Conservation (phyloP, 2,797 vertebrate genomes). For the Streptopelia turtur region DNA sequence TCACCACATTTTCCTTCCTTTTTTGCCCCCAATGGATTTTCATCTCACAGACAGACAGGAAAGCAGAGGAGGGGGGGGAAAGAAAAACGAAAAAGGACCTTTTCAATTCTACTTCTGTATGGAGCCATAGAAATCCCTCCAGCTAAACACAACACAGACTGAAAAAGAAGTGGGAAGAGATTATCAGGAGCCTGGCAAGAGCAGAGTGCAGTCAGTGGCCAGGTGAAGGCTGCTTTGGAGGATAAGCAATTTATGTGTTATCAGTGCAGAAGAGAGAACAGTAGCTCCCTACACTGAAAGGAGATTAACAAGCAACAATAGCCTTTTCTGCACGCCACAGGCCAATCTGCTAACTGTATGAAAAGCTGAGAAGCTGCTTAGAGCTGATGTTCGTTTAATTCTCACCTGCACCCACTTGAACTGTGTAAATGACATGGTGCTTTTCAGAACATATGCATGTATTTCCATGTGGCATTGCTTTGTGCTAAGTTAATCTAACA, state of each 20-base stretch:
- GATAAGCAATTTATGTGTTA: conserved; percentile 72
- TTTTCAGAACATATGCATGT: not conserved
- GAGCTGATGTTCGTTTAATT: conserved; percentile 35
- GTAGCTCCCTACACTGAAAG: conserved; percentile 29
- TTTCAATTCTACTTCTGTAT: not conserved
- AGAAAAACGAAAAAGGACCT: not conserved
- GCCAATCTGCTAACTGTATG: conserved; percentile 40
- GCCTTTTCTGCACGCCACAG: conserved; percentile 30
- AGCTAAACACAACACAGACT: not conserved
- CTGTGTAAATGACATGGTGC: conserved; percentile 17
- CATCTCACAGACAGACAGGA: not conserved
- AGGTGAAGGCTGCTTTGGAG: conserved; percentile 56
- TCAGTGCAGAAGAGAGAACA: conserved; percentile 40
- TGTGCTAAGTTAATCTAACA: not conserved
- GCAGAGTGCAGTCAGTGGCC: not conserved
- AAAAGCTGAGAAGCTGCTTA: conserved; percentile 55
- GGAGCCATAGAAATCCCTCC: not conserved
- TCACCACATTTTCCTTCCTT: not conserved
- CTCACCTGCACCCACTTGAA: conserved; percentile 60
- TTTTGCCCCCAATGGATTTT: not conserved
- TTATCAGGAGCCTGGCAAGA: conserved; percentile 34
- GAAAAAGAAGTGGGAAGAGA: conserved; percentile 52
- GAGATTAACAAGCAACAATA: conserved; percentile 70
- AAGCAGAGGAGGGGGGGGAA: not conserved
- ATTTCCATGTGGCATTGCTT: not conserved